A percentile compares a stretch with the other conserved stretches of the same genome.
Conservation (phyloP, 64 coral and sea anemone genomes). For the Hydrozoanthus tunicans region DNA sequence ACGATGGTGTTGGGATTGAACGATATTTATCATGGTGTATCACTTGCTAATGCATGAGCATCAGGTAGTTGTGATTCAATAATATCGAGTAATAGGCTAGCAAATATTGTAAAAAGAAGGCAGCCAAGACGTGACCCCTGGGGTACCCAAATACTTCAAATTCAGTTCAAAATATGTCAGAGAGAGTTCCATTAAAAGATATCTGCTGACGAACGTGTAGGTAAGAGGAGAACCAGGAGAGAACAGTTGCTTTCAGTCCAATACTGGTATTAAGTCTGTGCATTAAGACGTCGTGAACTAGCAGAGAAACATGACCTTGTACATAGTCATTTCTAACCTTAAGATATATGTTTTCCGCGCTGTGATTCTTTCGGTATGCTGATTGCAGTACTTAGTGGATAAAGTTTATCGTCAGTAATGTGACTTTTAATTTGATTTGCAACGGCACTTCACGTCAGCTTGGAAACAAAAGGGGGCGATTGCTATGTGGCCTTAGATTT, state of each 20-base stretch:
- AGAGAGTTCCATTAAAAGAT: too few species aligned
- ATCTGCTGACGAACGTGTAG: not conserved
- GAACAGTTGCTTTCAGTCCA: not conserved
- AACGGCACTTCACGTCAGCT: conserved; percentile 3
- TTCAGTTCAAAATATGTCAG: not conserved
- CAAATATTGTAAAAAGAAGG: too few species aligned
- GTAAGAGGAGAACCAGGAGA: conserved; percentile 1
- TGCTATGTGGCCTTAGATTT: not conserved
- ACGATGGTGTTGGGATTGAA: not conserved
- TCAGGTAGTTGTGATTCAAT: not conserved
- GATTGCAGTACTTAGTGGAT: not conserved
- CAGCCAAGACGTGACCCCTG: too few species aligned
- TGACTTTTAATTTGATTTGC: conserved; percentile 14
- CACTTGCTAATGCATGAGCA: not conserved
- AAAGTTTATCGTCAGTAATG: conserved; percentile 9
- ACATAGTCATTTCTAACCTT: not conserved
- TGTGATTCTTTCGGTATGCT: not conserved
- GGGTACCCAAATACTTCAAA: not conserved
- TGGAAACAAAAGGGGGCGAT: conserved; percentile 6
- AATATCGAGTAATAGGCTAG: not conserved
- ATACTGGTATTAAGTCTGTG: not conserved
- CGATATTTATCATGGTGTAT: not conserved
- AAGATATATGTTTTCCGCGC: not conserved
- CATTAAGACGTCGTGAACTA: not conserved
- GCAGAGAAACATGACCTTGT: not conserved